Percentiles rank a stretch among this genome's conserved stretches.
Conservation (phyloP, 2,797 vertebrate genomes). For the Sparus aurata region DNA sequence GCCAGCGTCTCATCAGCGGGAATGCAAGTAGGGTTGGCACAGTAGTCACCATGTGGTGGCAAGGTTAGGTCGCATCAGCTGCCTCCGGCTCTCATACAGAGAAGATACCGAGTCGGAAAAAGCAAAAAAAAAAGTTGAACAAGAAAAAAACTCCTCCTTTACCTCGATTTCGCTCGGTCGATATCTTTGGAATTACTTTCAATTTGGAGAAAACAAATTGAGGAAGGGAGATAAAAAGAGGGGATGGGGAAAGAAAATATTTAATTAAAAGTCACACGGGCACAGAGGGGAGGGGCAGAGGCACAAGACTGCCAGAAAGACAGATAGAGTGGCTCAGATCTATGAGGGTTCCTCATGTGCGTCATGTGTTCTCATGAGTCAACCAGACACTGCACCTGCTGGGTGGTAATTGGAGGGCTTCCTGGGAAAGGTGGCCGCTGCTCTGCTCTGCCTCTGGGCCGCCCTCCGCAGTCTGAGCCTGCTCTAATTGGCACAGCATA, state of each 20-base stretch:
- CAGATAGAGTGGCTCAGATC: constrained; percentile 48
- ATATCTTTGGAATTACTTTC: constrained; percentile 62
- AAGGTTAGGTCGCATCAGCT: constrained; percentile 81
- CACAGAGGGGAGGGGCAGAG: constrained; percentile 6
- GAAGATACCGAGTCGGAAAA: constrained; percentile 55
- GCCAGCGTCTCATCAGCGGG: constrained; percentile 74
- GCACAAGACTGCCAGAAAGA: constrained; percentile 41
- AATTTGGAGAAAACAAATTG: constrained; percentile 46
- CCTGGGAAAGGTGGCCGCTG: constrained; percentile 76
- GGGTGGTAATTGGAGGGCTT: constrained; percentile 84
- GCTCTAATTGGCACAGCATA: constrained; percentile 78
- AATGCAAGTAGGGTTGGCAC: constrained; percentile 66
- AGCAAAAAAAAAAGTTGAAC: background rate
- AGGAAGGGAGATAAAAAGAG: constrained; percentile 44
- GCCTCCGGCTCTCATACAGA: constrained; percentile 61
- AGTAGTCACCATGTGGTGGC: constrained; percentile 74
- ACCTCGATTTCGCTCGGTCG: constrained; percentile 28
- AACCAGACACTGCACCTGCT: constrained; percentile 69
- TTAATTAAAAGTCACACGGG: constrained; percentile 45
- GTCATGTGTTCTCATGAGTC: constrained; percentile 67
- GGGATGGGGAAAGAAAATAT: constrained; percentile 42
- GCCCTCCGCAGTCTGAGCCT: constrained; percentile 68
- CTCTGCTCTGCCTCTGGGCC: constrained; percentile 71
- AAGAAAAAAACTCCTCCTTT: background rate
- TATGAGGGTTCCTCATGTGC: constrained; percentile 60